Percentiles rank a stretch among this genome's conserved stretches.
These are phyloP conservation scores for Archips crataeganus DNA, from an alignment of 2,888 invertebrate genomes.

Conservation along the genomic window DNA sequence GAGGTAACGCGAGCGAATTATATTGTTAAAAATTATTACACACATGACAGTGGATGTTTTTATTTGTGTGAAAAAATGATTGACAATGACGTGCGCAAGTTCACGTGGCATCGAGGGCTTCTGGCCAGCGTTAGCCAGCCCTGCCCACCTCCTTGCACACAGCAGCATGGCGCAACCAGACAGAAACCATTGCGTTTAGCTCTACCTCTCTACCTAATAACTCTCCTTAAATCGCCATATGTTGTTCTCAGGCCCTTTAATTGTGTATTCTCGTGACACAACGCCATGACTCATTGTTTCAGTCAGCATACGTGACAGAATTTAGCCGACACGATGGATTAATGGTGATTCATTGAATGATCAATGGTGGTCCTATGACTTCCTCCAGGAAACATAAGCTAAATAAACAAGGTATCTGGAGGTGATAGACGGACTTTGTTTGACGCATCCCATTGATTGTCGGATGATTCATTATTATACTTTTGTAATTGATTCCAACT, in stretches of 20 bases:
- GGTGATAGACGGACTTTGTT: conserved; percentile 3
- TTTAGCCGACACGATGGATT: conserved; percentile 40
- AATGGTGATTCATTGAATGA: conserved; percentile 31
- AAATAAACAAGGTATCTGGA: conserved; percentile 25
- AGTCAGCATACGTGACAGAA: conserved; percentile 46
- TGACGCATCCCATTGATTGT: conserved; percentile 29
- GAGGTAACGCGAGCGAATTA: too few species aligned
- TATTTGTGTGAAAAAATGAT: too few species aligned
- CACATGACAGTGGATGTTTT: too few species aligned
- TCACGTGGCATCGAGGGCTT: too few species aligned
- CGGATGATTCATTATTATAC: conserved; percentile 22
- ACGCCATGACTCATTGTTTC: conserved; percentile 41
- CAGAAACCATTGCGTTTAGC: neutral
- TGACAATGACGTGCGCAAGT: too few species aligned
- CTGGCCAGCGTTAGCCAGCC: too few species aligned
- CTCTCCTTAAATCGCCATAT: neutral
- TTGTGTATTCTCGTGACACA: conserved; percentile 6
- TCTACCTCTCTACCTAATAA: neutral
- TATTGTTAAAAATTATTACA: too few species aligned
- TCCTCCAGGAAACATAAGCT: conserved; percentile 27
- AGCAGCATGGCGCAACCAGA: too few species aligned
- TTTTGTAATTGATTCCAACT: neutral
- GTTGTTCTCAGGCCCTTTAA: conserved; percentile 6
- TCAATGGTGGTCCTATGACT: conserved; percentile 20
- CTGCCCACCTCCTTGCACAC: too few species aligned